Conservation (phyloP, 2,888 invertebrate species). For the Ceratothoa steindachneri region DNA sequence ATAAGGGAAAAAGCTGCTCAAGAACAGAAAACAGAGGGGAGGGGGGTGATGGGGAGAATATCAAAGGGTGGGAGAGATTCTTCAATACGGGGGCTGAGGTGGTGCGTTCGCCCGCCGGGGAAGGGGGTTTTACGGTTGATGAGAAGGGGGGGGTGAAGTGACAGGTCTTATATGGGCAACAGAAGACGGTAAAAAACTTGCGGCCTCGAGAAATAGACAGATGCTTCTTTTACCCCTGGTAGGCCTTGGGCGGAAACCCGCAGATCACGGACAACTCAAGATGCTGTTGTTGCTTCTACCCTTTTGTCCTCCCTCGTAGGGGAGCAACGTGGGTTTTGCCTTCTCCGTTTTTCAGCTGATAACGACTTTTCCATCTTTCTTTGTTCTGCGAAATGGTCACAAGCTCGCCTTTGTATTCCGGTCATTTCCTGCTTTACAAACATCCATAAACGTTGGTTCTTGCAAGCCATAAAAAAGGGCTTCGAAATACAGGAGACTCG, state of each 20-base stretch:
- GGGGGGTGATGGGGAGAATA: neutral
- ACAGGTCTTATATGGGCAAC: constrained; percentile 6
- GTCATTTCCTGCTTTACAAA: too few species aligned
- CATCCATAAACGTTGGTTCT: too few species aligned
- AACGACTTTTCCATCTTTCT: too few species aligned
- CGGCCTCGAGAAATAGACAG: neutral
- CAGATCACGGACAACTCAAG: too few species aligned
- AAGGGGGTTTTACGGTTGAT: neutral
- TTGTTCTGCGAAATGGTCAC: too few species aligned
- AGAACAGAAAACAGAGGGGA: constrained; percentile 1
- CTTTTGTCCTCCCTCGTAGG: too few species aligned
- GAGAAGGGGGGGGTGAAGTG: neutral
- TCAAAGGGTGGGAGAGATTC: constrained; percentile 2
- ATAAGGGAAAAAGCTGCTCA: neutral
- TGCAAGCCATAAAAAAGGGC: too few species aligned
- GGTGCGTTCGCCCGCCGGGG: neutral
- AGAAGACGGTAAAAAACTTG: constrained; percentile 10
- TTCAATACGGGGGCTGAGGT: neutral
- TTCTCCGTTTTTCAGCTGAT: too few species aligned
- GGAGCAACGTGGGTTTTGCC: too few species aligned
- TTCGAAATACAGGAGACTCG: too few species aligned
- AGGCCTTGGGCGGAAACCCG: neutral
- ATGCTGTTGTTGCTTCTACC: too few species aligned
- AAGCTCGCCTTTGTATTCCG: too few species aligned
- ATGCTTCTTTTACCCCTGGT: neutral